Percentiles rank a stretch among this genome's conserved stretches.
These are phyloP conservation scores for Boloria euphrosyne DNA, from an alignment of 2,888 invertebrate species.

Conservation along the genomic window DNA sequence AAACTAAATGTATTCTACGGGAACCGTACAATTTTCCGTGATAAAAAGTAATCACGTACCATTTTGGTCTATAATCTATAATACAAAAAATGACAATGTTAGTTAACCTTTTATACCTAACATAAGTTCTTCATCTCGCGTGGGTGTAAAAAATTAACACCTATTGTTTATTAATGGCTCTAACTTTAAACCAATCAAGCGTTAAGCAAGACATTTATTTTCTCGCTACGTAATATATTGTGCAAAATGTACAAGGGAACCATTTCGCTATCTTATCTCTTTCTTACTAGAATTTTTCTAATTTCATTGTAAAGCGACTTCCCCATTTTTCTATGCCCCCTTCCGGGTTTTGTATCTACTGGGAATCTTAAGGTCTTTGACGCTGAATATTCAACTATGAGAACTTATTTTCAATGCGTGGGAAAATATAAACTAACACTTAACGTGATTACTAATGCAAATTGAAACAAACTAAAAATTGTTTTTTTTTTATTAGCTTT, in stretches of 20 bases:
- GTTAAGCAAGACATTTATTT: conserved; percentile 8
- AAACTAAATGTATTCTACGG: too few relatives aligned
- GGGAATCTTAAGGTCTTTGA: conserved; percentile 46
- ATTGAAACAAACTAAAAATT: conserved; percentile 7
- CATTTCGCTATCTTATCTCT: background rate
- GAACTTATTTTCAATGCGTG: conserved; percentile 47
- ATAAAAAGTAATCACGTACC: too few relatives aligned
- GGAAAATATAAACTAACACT: conserved; percentile 35
- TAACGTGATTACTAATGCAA: conserved; percentile 21
- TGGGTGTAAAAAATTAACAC: conserved; percentile 7
- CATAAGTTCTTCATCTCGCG: background rate
- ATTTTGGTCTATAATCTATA: too few relatives aligned
- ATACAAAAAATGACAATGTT: too few relatives aligned
- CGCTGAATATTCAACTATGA: conserved; percentile 50
- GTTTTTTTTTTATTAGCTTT: conserved; percentile 2
- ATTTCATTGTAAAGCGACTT: conserved; percentile 7
- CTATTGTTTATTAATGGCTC: conserved; percentile 8
- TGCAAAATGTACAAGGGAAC: conserved; percentile 1
- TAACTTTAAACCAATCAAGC: conserved; percentile 1
- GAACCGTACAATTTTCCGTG: too few relatives aligned
- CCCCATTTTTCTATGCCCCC: conserved; percentile 12
- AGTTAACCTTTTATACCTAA: too few relatives aligned
- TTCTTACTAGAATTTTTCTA: conserved; percentile 12
- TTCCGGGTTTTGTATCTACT: conserved; percentile 44
- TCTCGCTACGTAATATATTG: conserved; percentile 2